These are phyloP conservation scores for Pocillopora damicornis DNA, from an alignment of 64 coral and sea anemone species.

Conservation along the genomic window DNA sequence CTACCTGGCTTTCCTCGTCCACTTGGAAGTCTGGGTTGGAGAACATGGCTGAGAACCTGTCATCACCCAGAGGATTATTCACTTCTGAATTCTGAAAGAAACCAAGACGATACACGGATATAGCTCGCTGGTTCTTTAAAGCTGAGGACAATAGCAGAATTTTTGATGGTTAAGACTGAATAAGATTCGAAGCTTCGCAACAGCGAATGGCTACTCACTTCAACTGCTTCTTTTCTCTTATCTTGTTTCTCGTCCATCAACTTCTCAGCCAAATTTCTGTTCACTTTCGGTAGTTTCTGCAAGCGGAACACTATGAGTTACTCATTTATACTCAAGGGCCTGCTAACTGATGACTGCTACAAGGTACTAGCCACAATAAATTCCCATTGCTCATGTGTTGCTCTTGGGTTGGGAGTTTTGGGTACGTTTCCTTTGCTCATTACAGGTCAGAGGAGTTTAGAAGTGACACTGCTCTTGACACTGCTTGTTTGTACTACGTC, in stretches of 20 bases:
- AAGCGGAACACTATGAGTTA: neutral
- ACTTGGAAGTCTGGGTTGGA: slow-evolving; percentile 97
- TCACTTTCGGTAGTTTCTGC: slow-evolving; percentile 72
- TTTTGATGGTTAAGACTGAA: too few relatives aligned
- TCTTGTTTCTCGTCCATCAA: slow-evolving; percentile 63
- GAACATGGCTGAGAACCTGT: slow-evolving; percentile 95
- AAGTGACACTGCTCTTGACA: too few relatives aligned
- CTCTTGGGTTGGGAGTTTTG: too few relatives aligned
- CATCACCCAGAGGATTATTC: slow-evolving; percentile 87
- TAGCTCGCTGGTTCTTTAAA: neutral
- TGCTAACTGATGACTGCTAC: too few relatives aligned
- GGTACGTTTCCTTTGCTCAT: too few relatives aligned
- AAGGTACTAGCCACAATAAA: too few relatives aligned
- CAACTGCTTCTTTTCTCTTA: neutral
- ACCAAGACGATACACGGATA: neutral
- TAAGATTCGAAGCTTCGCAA: neutral
- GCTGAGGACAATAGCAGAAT: too few relatives aligned
- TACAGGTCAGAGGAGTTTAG: too few relatives aligned
- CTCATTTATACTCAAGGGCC: neutral
- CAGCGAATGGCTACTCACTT: neutral
- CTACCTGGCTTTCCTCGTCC: slow-evolving; percentile 89
- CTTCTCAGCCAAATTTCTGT: slow-evolving; percentile 82
- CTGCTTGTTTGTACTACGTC: too few relatives aligned
- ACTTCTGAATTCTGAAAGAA: slow-evolving; percentile 51
- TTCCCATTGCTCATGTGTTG: too few relatives aligned